Percentiles rank a stretch among this genome's conserved stretches.
These are phyloP conservation scores for Micrasema minimum DNA, from an alignment of 1,140 invertebrate species.

Conservation along the genomic window DNA sequence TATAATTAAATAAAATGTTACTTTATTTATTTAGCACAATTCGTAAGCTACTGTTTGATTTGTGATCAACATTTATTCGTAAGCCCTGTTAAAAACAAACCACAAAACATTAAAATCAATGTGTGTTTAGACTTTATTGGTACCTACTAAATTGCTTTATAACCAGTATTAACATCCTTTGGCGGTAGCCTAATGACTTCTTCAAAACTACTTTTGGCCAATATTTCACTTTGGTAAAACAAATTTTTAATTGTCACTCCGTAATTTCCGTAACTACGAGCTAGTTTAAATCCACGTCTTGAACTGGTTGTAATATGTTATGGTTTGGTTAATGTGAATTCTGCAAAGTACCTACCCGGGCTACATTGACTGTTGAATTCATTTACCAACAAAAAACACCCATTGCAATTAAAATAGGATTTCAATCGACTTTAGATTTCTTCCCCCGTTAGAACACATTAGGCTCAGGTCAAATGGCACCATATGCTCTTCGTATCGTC, in stretches of 20 bases:
- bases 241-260: conserved; percentile 25
- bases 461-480: conserved; percentile 29
- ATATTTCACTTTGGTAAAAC: conserved; percentile 15
- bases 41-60: no score
- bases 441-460: conserved; percentile 20
- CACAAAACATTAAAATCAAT: no score
- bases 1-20: no score
- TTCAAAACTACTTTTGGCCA: neutral
- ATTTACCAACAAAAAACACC: neutral
- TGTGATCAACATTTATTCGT: no score
- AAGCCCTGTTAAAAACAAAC: no score
- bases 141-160: no score
- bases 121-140: no score
- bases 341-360: no score
- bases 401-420: conserved; percentile 1
- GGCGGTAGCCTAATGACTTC: conserved; percentile 7
- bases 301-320: neutral
- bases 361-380: no score
- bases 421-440: neutral
- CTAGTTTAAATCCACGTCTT: neutral
- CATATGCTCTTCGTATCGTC: conserved; percentile 20
- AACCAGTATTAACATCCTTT: neutral
- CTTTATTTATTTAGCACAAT: no score
- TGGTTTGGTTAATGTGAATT: no score
- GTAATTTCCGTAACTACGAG: conserved; percentile 10